Base-by-base conservation (phyloP, 1,140 invertebrate species). In the Chrysopa pallens region DNA sequence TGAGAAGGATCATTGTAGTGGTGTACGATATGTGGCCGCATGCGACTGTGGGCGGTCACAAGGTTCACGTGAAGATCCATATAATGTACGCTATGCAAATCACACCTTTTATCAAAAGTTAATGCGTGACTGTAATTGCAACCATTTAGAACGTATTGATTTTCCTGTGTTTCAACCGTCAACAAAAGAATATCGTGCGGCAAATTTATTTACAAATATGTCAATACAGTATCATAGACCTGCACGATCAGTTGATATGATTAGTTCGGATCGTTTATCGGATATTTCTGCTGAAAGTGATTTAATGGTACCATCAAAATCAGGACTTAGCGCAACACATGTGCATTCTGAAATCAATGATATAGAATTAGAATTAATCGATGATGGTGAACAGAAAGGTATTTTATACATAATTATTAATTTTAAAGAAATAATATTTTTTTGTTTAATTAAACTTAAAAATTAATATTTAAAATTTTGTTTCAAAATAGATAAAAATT, bases 31-130 rank as follows among this genome's bases (percentile, higher is more conserved):
- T 52, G 66, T 86, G 31, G 59, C 84, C 38, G 79, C 83, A 9
- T 95, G 92, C 58, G 90, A 94, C 64, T 96, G 92, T 67, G 92
- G 92, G 0, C 69, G 80, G 38, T 80, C 73, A 46, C 85, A 90
- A 62, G 76, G 75, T 5, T 62, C 77, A 1, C 73, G 89, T 14
- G 87, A 93, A 44, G 91, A 95, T 67, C 90, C 91, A 0, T 95
- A 92, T 56, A 77, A 72, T 15, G 68, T 87, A 15, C 73, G 78
- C 50, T 74, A 78, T 48, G 89, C 90, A 8, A 95, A 96, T 63
- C 79, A 74, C 63, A 76, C 81, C 39, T 94, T 89, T 63, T 96
- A 92, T 61, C 63, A 76, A 49, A 63, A 72, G 31, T 62, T 92
- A 29, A 72, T 70, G 0, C 75, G 79, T 42, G 79, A 84, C 45